Evolutionary conservation across 2,888 invertebrate species (phyloP).

Genomic region (Fissipunctia ypsillon): DNA sequence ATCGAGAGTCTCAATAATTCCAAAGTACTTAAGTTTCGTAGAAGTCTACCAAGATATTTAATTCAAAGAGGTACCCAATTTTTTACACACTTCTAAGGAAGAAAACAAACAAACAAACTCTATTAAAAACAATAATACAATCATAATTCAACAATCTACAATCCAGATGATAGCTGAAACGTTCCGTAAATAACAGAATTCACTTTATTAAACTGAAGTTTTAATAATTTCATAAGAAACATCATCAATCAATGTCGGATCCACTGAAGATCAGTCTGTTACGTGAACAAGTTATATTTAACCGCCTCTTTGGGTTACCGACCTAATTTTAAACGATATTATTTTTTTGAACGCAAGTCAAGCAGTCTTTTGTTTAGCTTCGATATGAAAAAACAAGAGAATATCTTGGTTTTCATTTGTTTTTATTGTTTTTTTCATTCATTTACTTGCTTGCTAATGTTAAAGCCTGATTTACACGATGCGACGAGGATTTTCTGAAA

Average conservation of each 20-base stretch:
- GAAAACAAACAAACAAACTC: background rate
- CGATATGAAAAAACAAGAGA: background rate
- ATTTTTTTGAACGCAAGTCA: background rate
- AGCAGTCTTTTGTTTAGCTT: background rate
- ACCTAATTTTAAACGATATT: constrained; percentile 56
- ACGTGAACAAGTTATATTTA: constrained; percentile 67
- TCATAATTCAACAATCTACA: constrained; percentile 17
- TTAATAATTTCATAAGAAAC: constrained; percentile 62
- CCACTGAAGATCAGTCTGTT: constrained; percentile 58
- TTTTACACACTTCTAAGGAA: background rate
- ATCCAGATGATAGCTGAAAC: constrained; percentile 28
- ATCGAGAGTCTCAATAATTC: too few relatives aligned
- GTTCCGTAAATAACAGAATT: constrained; percentile 38
- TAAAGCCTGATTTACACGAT: background rate
- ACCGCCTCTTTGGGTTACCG: constrained; percentile 46
- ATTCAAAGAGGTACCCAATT: too few relatives aligned
- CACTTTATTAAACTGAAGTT: constrained; percentile 47
- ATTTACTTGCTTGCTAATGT: background rate
- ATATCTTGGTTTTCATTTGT: background rate
- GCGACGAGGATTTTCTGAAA: too few relatives aligned
- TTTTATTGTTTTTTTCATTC: background rate
- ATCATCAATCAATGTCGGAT: constrained; percentile 72
- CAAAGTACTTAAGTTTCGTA: too few relatives aligned
- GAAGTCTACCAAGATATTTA: too few relatives aligned
- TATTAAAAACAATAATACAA: background rate